These are phyloP conservation scores for Pipa parva DNA, from an alignment of 2,113 vertebrate species.

Conservation along the genomic window DNA sequence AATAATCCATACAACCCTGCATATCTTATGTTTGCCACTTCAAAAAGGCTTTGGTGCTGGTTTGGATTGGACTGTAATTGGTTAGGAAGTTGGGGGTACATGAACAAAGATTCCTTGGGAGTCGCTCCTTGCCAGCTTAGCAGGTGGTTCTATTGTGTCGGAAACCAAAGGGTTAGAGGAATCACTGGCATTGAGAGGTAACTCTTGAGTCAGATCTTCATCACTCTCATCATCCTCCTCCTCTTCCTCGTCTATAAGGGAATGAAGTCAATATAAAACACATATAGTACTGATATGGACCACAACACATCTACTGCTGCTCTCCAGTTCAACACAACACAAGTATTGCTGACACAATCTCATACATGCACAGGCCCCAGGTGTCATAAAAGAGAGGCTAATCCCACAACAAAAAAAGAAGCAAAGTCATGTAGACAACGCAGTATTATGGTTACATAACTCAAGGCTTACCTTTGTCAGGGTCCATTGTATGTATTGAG, in stretches of 20 bases:
- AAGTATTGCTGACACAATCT: neutral
- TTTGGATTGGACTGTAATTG: neutral
- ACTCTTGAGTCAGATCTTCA: conserved; percentile 73
- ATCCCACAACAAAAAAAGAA: too few relatives aligned
- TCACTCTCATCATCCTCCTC: conserved; percentile 87
- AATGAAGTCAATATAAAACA: neutral
- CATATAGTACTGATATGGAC: neutral
- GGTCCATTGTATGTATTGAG: conserved; percentile 65
- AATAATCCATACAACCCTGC: conserved; percentile 10
- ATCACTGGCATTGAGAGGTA: conserved; percentile 61
- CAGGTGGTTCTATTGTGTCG: conserved; percentile 70
- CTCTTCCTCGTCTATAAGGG: conserved; percentile 83
- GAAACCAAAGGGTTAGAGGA: conserved; percentile 55
- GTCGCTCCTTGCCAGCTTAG: conserved; percentile 72
- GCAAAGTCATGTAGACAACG: too few relatives aligned
- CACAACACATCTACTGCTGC: too few relatives aligned
- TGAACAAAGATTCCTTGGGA: conserved; percentile 62
- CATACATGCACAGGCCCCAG: neutral
- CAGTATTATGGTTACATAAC: too few relatives aligned
- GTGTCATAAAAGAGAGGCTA: too few relatives aligned
- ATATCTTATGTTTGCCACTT: conserved; percentile 27
- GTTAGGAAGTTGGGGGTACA: conserved; percentile 58
- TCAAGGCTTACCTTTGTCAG: conserved; percentile 86
- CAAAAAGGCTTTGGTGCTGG: conserved; percentile 36
- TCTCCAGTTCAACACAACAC: too few relatives aligned